Evolutionary conservation across 2,113 vertebrate genomes (phyloP).

Genomic region (Entosphenus tridentatus): DNA sequence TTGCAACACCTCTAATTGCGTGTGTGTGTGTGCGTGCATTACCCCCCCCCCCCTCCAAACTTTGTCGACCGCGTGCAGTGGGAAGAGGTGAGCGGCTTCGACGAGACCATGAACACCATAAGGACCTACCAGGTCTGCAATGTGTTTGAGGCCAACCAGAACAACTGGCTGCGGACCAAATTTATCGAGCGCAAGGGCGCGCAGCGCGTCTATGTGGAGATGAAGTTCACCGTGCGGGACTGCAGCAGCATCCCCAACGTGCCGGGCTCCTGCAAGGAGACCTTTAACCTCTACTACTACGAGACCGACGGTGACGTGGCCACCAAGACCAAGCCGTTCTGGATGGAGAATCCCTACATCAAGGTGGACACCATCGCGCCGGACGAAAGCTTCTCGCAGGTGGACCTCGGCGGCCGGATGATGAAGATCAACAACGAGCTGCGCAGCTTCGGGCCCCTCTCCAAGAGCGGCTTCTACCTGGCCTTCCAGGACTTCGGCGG

Average conservation of each 20-base stretch:
- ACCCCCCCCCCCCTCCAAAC: background rate
- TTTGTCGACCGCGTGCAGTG: constrained; percentile 29
- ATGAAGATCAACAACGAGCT: constrained; percentile 98
- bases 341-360: constrained; percentile 91
- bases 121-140: constrained; percentile 98
- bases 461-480: constrained; percentile 81
- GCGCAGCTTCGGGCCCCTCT: constrained; percentile 78
- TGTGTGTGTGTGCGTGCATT: too few species aligned
- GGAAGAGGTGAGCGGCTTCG: constrained; percentile 97
- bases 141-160: constrained; percentile 87
- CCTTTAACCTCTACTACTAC: constrained; percentile 96
- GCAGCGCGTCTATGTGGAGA: constrained; percentile 87
- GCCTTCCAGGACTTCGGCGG: constrained; percentile 96
- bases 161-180: constrained; percentile 97
- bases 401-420: constrained; percentile 83
- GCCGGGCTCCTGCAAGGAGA: constrained; percentile 93
- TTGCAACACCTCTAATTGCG: too few species aligned
- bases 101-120: constrained; percentile 97
- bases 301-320: constrained; percentile 79
- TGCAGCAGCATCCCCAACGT: constrained; percentile 95
- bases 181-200: constrained; percentile 69
- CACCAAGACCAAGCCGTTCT: constrained; percentile 78
- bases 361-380: constrained; percentile 98
- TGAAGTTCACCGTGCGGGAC: constrained; percentile 89
- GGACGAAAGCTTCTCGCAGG: constrained; percentile 96